Evolutionary conservation across 2,888 invertebrate species (phyloP).

Genomic region (Chrysopilus asiliformis): DNA sequence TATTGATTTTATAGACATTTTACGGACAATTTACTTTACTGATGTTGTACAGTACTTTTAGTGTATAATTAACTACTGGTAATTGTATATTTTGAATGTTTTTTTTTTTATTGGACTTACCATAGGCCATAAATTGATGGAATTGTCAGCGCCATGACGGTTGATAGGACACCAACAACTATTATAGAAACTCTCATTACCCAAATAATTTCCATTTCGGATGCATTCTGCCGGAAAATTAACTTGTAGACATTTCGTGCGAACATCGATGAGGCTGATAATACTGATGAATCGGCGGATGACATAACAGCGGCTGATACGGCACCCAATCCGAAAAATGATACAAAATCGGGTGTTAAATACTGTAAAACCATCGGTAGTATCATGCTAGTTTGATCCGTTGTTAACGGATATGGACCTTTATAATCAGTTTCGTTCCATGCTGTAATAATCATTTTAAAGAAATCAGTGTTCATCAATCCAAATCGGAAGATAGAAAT

Average conservation of each 20-base stretch:
- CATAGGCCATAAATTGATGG: slow-evolving; percentile 96
- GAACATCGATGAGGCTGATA: slow-evolving; percentile 98
- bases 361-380: slow-evolving; percentile 94
- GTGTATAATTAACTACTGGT: too few relatives aligned
- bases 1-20: too few relatives aligned
- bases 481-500: not conserved
- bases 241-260: slow-evolving; percentile 96
- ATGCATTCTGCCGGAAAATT: slow-evolving; percentile 90
- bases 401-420: slow-evolving; percentile 59
- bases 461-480: not conserved
- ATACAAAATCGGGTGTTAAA: slow-evolving; percentile 87
- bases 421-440: slow-evolving; percentile 90
- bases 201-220: slow-evolving; percentile 95
- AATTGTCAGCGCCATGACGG: slow-evolving; percentile 93
- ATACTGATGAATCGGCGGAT: slow-evolving; percentile 94
- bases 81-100: too few relatives aligned
- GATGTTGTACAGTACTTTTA: too few relatives aligned
- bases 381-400: slow-evolving; percentile 81
- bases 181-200: slow-evolving; percentile 88
- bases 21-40: too few relatives aligned
- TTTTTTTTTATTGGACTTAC: slow-evolving; percentile 38
- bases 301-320: slow-evolving; percentile 99
- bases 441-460: slow-evolving; percentile 40
- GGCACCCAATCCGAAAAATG: slow-evolving; percentile 95
- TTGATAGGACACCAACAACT: slow-evolving; percentile 81